These are phyloP conservation scores for Drosophila lacicola DNA, from an alignment of 2,888 invertebrate species.

Conservation along the genomic window DNA sequence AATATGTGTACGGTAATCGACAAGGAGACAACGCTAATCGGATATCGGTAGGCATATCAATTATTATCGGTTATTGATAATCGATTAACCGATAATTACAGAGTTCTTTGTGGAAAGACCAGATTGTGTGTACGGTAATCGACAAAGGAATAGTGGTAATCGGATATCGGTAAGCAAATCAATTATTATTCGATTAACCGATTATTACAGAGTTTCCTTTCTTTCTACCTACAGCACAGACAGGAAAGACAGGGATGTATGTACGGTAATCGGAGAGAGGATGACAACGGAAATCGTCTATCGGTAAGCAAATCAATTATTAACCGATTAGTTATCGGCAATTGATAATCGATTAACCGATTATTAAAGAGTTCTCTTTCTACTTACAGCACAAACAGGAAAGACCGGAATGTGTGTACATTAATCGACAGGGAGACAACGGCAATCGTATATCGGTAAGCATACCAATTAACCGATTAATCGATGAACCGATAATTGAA, in stretches of 20 bases:
- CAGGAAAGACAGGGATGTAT: conserved; percentile 99
- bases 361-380: not conserved
- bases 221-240: conserved; percentile 90
- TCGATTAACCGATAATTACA: too few species aligned
- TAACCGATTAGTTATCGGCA: not conserved
- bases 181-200: too few species aligned
- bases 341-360: too few species aligned
- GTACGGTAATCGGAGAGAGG: conserved; percentile 88
- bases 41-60: too few species aligned
- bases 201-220: too few species aligned
- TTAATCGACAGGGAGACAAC: not conserved
- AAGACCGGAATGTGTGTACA: conserved; percentile 99
- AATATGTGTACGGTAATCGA: conserved; percentile 98
- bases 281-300: not conserved
- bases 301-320: not conserved
- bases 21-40: conserved; percentile 4
- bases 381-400: conserved; percentile 94
- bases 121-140: too few species aligned
- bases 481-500: not conserved
- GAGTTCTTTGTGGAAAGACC: too few species aligned
- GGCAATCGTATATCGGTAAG: not conserved
- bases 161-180: too few species aligned
- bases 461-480: not conserved
- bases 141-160: too few species aligned
- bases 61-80: too few species aligned